Conservation (phyloP, 2,113 vertebrate genomes). For the Diadophis punctatus region DNA sequence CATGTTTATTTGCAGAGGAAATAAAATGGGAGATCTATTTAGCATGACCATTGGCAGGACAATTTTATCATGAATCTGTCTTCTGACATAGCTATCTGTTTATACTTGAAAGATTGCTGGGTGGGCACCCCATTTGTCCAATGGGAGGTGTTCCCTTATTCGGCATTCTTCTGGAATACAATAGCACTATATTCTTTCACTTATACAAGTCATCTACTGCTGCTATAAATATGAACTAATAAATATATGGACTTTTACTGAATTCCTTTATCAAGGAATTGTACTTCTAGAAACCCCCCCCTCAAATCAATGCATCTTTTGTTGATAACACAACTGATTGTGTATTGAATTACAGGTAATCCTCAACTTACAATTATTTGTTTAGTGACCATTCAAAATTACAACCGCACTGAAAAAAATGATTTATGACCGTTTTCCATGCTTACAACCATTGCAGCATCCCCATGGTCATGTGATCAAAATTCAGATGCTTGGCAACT, state of each 20-base stretch:
- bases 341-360: neutral
- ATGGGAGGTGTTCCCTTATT: neutral
- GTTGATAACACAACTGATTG: neutral
- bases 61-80: neutral
- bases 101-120: neutral
- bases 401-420: neutral
- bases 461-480: neutral
- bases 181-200: neutral
- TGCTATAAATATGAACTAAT: neutral
- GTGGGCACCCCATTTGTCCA: neutral
- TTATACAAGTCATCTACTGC: neutral
- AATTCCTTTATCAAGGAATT: neutral
- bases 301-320: neutral
- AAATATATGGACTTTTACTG: neutral
- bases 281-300: neutral
- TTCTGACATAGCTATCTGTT: neutral
- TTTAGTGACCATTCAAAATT: neutral
- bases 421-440: neutral
- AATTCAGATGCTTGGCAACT: neutral
- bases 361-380: neutral
- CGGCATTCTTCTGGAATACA: neutral
- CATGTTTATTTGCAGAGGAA: neutral
- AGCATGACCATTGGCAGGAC: neutral
- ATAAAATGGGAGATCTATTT: neutral
- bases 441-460: neutral